Evolutionary conservation across 1,140 invertebrate genomes (phyloP), one percentile per base, ranked within the genome.

Genomic region (Rhizoglyphus robini): DNA sequence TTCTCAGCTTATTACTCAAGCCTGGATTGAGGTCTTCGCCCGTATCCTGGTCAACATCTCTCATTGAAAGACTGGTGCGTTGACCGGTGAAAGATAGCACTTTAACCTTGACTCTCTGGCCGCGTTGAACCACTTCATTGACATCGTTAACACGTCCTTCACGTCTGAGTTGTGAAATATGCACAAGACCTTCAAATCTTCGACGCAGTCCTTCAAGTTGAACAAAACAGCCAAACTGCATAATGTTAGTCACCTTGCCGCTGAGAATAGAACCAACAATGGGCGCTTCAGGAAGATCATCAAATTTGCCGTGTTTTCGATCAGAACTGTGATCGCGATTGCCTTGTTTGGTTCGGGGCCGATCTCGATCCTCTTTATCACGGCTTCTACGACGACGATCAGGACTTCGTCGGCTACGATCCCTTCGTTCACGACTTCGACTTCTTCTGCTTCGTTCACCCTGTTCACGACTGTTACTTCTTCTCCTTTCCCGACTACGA

Each of bases 201-300:
- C 79, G 78, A 57, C 84, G 81, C 5, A 99, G 78, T 0, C 93
- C 91, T 74, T 96, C 91, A 4, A 99, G 76, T 76, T 94, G 90
- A 0, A 98, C 90, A 79, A 99, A 99, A 76, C 94, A 97, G 1
- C 96, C 96, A 79, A 98, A 99, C 36, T 88, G 84, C 31, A 96
- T 90, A 68, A 98, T 88, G 72, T 93, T 97, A 4, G 89, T 89
- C 0, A 99, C 90, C 78, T 91, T 88, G 0, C 93, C 96, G 69
- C 83, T 81, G 74, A 97, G 98, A 71, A 98, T 94, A 74, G 36
- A 74, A 72, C 67, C 71, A 58, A 63, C 69, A 58, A 66, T 69
- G 29, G 67, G 72, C 65, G 68, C 70, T 20, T 65, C 13, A 11
- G 70, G 71, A 23, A 59, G n/a, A 5, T 69, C 41, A 65, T 66